Conservation (phyloP, 1,140 invertebrate species). For the Drosophila micromelanica region DNA sequence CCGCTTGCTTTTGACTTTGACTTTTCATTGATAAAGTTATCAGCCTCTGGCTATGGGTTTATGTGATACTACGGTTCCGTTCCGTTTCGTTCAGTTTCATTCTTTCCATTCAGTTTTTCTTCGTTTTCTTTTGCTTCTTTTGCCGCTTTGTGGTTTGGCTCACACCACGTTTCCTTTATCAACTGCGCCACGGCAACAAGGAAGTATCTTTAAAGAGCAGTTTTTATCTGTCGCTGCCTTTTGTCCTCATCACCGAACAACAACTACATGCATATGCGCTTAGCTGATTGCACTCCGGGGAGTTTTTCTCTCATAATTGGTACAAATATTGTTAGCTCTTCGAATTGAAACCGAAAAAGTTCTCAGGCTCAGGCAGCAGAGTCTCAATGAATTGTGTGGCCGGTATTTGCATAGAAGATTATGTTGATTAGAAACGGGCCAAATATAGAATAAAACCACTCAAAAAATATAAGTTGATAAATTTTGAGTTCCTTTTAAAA, state of each 20-base stretch:
- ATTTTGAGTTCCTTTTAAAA: no score
- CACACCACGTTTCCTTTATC: slow-evolving; percentile 53
- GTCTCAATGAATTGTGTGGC: neutral
- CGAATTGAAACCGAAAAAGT: slow-evolving; percentile 28
- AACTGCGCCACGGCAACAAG: slow-evolving; percentile 41
- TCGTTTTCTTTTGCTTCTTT: slow-evolving; percentile 36
- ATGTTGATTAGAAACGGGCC: neutral
- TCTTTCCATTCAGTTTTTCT: slow-evolving; percentile 29
- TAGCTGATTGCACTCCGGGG: slow-evolving; percentile 69
- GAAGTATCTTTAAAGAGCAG: slow-evolving; percentile 44
- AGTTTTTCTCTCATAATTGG: slow-evolving; percentile 64
- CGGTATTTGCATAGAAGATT: slow-evolving; percentile 4
- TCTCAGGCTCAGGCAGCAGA: slow-evolving; percentile 33
- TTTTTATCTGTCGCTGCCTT: slow-evolving; percentile 46
- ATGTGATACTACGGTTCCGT: slow-evolving; percentile 46
- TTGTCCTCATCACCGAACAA: slow-evolving; percentile 26
- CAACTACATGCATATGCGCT: slow-evolving; percentile 14
- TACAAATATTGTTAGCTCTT: slow-evolving; percentile 52
- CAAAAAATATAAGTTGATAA: neutral
- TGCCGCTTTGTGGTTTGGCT: slow-evolving; percentile 55
- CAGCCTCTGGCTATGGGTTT: slow-evolving; percentile 64
- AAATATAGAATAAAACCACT: neutral
- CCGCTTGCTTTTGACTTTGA: slow-evolving; percentile 59
- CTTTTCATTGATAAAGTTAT: slow-evolving; percentile 79
- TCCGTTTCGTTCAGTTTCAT: slow-evolving; percentile 23